Conservation (phyloP, 2,113 vertebrate species). For the Tetrax tetrax region DNA sequence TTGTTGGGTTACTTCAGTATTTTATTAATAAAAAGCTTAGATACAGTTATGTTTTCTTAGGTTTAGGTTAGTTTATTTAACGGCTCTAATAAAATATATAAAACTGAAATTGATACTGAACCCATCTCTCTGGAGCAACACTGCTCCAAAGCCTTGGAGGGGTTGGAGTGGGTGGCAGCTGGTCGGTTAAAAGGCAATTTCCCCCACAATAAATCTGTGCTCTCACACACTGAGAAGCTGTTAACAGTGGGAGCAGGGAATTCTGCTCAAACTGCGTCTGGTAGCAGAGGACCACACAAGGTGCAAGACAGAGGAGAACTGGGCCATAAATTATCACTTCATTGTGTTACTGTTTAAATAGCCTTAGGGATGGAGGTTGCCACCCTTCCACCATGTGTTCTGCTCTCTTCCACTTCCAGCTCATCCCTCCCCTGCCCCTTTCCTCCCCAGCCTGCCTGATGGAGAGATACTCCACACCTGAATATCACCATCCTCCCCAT, state of each 20-base stretch:
- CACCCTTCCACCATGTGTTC: background rate
- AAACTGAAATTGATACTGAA: constrained; percentile 30
- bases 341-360: background rate
- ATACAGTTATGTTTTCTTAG: constrained; percentile 12
- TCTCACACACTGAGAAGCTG: constrained; percentile 1
- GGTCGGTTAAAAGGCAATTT: background rate
- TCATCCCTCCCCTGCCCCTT: background rate
- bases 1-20: background rate
- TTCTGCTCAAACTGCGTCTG: background rate
- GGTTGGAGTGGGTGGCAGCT: background rate
- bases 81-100: constrained; percentile 10
- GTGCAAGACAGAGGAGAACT: background rate
- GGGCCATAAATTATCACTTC: background rate
- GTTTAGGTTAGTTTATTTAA: constrained; percentile 35
- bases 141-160: background rate
- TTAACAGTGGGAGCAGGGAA: background rate
- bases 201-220: background rate
- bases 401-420: background rate
- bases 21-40: constrained; percentile 4
- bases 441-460: background rate
- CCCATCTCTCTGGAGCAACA: constrained; percentile 10
- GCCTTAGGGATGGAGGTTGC: background rate
- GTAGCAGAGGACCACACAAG: constrained; percentile 40
- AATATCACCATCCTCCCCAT: background rate
- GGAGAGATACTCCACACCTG: background rate